phyloP scores from a whole-genome alignment of 2,888 invertebrate species.

The Nudaria mundana region DNA sequence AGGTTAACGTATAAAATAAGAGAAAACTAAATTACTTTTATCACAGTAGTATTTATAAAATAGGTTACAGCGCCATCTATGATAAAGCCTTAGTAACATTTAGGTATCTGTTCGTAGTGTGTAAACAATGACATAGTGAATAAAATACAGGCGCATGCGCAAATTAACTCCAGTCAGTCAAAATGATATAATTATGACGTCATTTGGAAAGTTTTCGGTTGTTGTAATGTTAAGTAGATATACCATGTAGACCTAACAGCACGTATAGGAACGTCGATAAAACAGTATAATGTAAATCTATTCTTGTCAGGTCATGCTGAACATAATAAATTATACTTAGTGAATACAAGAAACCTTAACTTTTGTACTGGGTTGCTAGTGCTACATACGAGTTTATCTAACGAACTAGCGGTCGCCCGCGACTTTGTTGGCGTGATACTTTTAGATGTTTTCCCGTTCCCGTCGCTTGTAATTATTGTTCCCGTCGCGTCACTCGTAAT shows the following conservation, averaged over 20 bases:
- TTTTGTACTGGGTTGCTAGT: too few species aligned
- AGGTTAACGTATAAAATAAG: not conserved
- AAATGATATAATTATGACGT: conserved; percentile 57
- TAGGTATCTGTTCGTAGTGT: conserved; percentile 10
- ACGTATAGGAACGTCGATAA: conserved; percentile 29
- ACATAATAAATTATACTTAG: not conserved
- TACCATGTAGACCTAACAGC: conserved; percentile 19
- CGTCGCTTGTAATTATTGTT: too few species aligned
- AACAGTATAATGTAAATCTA: conserved; percentile 23
- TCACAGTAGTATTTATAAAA: too few species aligned
- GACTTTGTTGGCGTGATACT: too few species aligned
- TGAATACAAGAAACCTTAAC: too few species aligned
- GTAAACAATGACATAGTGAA: conserved; percentile 31
- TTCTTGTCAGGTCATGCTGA: not conserved
- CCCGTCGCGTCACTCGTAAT: too few species aligned
- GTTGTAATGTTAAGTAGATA: conserved; percentile 55
- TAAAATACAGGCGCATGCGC: too few species aligned
- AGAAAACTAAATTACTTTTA: not conserved
- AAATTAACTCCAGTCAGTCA: too few species aligned
- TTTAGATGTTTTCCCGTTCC: too few species aligned
- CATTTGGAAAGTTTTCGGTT: conserved; percentile 71
- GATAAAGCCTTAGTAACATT: conserved; percentile 12
- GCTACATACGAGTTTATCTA: not conserved
- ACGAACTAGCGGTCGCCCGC: too few species aligned
- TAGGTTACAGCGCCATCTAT: conserved; percentile 47